phyloP scores from a whole-genome alignment of 2,888 invertebrate genomes.

The Drosophila bunnanda region DNA sequence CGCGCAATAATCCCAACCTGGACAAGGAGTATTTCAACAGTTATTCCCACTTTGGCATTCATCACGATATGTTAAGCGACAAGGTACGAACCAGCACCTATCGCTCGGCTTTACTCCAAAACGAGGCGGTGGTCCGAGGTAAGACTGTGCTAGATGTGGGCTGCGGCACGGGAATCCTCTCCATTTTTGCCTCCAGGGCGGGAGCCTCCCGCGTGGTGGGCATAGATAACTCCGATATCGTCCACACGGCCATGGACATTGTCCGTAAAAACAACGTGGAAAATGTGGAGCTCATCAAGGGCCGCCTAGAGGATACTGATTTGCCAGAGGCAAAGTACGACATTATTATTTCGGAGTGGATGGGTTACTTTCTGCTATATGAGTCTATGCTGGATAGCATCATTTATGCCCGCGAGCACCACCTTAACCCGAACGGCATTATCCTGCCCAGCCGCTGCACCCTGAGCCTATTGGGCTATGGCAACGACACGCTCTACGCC shows the following conservation, averaged over 20 bases:
- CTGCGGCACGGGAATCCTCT: conserved; percentile 98
- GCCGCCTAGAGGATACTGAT: conserved; percentile 92
- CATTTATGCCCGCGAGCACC: conserved; percentile 93
- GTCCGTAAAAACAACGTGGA: conserved; percentile 87
- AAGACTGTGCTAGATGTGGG: conserved; percentile 96
- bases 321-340: conserved; percentile 92
- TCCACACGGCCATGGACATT: conserved; percentile 98
- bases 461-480: conserved; percentile 92
- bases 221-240: conserved; percentile 97
- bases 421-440: conserved; percentile 90
- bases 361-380: conserved; percentile 98
- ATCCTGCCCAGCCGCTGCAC: conserved; percentile 94
- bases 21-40: conserved; percentile 93
- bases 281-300: conserved; percentile 92
- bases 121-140: conserved; percentile 88
- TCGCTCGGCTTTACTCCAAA: conserved; percentile 91
- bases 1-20: conserved; percentile 52
- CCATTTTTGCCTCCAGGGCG: conserved; percentile 98
- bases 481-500: conserved; percentile 90
- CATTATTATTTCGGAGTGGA: conserved; percentile 98
- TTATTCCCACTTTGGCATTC: conserved; percentile 96
- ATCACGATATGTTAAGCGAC: conserved; percentile 97
- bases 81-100: conserved; percentile 94
- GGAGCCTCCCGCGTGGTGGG: conserved; percentile 96
- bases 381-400: conserved; percentile 99